Base-by-base conservation (phyloP, 1,140 invertebrate species). In the Lineus longissimus region DNA sequence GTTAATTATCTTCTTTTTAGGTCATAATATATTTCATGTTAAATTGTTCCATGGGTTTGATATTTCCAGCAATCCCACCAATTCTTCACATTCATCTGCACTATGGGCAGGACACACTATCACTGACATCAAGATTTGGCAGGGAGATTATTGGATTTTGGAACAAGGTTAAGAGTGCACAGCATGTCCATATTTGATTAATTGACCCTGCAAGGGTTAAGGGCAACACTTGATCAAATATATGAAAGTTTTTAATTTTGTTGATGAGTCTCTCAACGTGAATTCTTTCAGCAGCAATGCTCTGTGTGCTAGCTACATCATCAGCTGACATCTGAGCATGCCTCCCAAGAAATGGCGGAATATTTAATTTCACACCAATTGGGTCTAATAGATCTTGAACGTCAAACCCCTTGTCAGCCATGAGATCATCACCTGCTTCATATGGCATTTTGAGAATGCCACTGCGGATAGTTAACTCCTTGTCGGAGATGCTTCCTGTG, bases 401-500 rank as follows among this genome's bases (percentile, higher is more conserved):
- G 1, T 33, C 22, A 66, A 73, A 74, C 4, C 68, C 68, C 57
- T 71, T 69, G 60, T 73, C 71, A 17, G 60, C 70, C 65, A 74
- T 65, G 22, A 74, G 63, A 23, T 55, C 29, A 60, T 73, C 71
- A 0, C 57, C 61, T 29, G 25, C 31, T 23, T 73, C 66, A 27
- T 73, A 51, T 23, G 47, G 36, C 22, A 68, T 33, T 56, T 72
- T 63, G 6, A 69, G 36, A 22, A 71, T 29, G 13, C 62, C 67
- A 45, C 31, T 62, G 17, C 43, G 22, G 1, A 27, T 19, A 1
- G 64, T 67, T 15, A 73, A 66, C 22, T 65, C 54, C 33, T 64
- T 64, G 55, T 73, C 71, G 22, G 66, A 70, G 11, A 66, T 64
- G 15, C 54, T 55, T 11, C 70, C 66, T 19, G 62, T 51, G 56